These are phyloP conservation scores for Melieria omissa DNA, from an alignment of 2,888 invertebrate species.

Conservation along the genomic window DNA sequence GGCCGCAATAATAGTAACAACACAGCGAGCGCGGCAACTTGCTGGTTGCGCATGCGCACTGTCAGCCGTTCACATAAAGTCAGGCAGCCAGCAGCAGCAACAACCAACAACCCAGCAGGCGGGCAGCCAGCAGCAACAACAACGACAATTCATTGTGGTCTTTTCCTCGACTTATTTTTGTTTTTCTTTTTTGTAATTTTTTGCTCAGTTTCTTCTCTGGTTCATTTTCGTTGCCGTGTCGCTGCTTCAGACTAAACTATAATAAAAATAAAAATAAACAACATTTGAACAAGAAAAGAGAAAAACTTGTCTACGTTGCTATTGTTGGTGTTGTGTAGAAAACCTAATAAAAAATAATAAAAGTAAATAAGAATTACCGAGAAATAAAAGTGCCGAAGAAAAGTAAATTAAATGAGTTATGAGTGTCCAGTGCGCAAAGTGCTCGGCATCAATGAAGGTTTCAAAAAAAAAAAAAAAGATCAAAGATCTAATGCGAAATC, in stretches of 20 bases:
- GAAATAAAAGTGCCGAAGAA: no score
- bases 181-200: background rate
- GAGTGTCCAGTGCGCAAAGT: no score
- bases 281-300: background rate
- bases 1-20: constrained; percentile 31
- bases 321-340: background rate
- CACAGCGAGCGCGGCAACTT: constrained; percentile 11
- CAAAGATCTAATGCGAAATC: no score
- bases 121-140: background rate
- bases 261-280: constrained; percentile 2
- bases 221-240: constrained; percentile 4
- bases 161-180: background rate
- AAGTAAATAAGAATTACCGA: no score
- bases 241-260: background rate
- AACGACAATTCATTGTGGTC: background rate
- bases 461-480: no score
- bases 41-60: constrained; percentile 24
- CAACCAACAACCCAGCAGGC: no score
- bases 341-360: no score
- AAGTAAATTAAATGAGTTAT: no score
- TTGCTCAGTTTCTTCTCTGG: background rate
- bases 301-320: constrained; percentile 5
- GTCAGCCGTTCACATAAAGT: background rate
- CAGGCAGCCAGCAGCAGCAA: background rate
- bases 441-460: no score